Conservation (phyloP, 2,113 vertebrate species). For the Nesoenas mayeri region DNA sequence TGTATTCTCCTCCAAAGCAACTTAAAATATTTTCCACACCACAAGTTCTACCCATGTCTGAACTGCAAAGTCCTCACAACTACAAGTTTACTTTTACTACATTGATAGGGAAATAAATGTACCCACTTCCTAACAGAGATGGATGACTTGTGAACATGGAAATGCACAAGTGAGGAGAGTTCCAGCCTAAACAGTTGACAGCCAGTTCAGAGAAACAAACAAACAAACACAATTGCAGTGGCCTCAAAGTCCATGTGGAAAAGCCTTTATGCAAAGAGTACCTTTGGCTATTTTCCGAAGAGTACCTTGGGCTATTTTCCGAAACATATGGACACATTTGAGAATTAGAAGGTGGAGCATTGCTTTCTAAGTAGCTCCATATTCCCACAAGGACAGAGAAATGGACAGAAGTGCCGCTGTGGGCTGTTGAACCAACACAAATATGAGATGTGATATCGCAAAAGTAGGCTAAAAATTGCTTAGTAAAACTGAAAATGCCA, state of each 20-base stretch:
- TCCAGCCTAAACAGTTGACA: neutral
- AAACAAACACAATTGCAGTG: neutral
- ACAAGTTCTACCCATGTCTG: neutral
- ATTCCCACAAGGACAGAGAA: neutral
- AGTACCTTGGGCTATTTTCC: neutral
- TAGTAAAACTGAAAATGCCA: neutral
- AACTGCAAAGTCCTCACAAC: neutral
- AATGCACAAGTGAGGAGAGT: neutral
- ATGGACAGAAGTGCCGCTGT: neutral
- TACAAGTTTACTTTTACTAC: neutral
- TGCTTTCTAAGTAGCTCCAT: neutral
- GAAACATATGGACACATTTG: neutral
- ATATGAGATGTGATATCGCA: neutral
- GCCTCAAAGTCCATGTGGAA: neutral
- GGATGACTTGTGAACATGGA: neutral
- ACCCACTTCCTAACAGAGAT: neutral
- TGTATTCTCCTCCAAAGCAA: neutral
- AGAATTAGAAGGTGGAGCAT: neutral
- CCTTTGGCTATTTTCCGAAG: neutral
- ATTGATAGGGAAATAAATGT: neutral
- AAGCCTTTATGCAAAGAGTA: neutral
- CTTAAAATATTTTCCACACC: neutral
- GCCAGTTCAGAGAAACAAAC: neutral
- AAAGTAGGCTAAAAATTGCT: neutral
- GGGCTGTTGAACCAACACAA: neutral